Conservation (phyloP, 2,113 vertebrate species). For the Tinamus guttatus region DNA sequence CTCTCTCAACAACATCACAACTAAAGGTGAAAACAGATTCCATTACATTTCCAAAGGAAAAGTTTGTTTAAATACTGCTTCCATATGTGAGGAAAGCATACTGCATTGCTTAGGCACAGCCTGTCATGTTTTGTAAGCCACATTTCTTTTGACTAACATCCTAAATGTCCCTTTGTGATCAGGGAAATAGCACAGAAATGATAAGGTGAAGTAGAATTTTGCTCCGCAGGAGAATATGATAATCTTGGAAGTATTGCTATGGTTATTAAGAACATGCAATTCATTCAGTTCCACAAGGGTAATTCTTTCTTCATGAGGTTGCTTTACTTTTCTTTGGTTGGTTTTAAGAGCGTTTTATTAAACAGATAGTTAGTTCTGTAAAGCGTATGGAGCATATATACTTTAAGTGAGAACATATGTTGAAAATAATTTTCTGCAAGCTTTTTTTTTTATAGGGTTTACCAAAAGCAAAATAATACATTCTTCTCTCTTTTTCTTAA, state of each 20-base stretch:
- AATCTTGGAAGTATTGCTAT: not conserved
- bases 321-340: not conserved
- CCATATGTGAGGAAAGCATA: not conserved
- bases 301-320: not conserved
- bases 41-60: not conserved
- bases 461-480: slow-evolving; percentile 28
- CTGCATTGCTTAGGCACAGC: not conserved
- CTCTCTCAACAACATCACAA: too few species aligned
- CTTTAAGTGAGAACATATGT: not conserved
- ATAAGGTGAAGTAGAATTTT: not conserved
- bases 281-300: not conserved
- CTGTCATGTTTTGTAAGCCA: not conserved
- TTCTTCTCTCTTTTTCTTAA: not conserved
- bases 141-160: not conserved
- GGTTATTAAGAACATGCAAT: not conserved
- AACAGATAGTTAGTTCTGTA: not conserved
- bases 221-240: not conserved
- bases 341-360: not conserved
- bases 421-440: slow-evolving; percentile 26
- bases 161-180: not conserved
- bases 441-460: not conserved
- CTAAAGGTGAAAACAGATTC: not conserved
- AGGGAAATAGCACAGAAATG: not conserved
- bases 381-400: not conserved
- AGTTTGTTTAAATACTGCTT: not conserved